Evolutionary conservation across 2,797 vertebrate species (phyloP), one percentile per base, ranked within the genome.

Genomic region (Silurus aristotelis): DNA sequence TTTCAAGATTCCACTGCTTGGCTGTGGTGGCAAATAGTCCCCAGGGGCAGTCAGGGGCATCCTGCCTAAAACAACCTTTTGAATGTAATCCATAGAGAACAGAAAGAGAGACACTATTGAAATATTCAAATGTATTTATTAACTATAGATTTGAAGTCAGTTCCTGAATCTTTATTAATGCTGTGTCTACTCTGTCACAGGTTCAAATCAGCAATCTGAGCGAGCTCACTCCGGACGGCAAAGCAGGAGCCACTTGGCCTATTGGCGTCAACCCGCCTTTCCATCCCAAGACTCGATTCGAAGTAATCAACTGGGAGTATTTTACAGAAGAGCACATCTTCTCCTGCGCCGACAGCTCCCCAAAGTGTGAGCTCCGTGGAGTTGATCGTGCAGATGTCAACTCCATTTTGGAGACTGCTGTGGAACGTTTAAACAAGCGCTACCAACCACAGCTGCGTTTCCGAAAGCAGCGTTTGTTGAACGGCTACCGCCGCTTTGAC

Each of bases 301-400:
- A 99, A 92, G 96, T 99, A 0, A 95, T 99, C 89, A 96, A 96
- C 94, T 99, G 98, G 98, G 98, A 99, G 85, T 99, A 99, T 93
- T 99, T 99, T 90, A 99, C 97, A 0, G 98, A 99, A 84, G 97
- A 97, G 91, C 97, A 99, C 43, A 95, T 97, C 27, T 99, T 97
- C 94, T 96, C 97, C 3, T 99, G 98, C 56, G 87, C 93, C 0
- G 96, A 97, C 0, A 95, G 97, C 77, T 94, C 97, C 4, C 98
- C 98, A 3, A 99, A 99, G 92, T 99, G 97, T 5, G 96, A 97
- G 55, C 95, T 99, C 84, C 94, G 93, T 6, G 98, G 98, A 1
- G 96, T 96, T 0, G 96, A 96, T 93, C 95, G 95, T 0, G 95
- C 95, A 0, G 98, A 99, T 0, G 93, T 99, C 0, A 92, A 38